Conservation (phyloP, 2,797 vertebrate genomes). For the Neosalanx taihuensis region DNA sequence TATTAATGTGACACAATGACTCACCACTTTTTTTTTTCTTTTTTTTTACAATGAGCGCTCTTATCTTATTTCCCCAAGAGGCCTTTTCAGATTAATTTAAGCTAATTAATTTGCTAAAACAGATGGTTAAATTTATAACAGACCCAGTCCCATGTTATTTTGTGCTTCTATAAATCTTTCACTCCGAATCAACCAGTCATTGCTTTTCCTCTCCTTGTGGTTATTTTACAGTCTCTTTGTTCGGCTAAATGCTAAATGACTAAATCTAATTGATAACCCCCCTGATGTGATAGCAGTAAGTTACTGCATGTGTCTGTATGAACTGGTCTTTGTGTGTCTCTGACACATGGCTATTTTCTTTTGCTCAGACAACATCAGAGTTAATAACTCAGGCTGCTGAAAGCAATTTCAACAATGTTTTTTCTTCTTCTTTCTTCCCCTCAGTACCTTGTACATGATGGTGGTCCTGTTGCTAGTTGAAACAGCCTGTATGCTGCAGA, state of each 20-base stretch:
- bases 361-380: too few species aligned
- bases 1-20: constrained; percentile 52
- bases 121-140: constrained; percentile 8
- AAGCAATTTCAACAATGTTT: not conserved
- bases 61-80: constrained; percentile 20
- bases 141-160: not conserved
- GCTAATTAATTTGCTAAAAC: constrained; percentile 33
- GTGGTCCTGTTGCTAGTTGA: too few species aligned
- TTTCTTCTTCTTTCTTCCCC: constrained; percentile 17
- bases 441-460: constrained; percentile 5
- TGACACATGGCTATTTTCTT: not conserved
- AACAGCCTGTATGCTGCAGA: not conserved
- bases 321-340: constrained; percentile 44
- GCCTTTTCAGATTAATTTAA: constrained; percentile 31
- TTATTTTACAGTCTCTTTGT: constrained; percentile 18
- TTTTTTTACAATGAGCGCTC: constrained; percentile 3
- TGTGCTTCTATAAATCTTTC: not conserved
- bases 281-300: constrained; percentile 21
- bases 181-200: not conserved
- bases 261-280: not conserved
- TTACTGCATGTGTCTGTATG: constrained; percentile 20
- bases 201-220: not conserved
- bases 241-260: too few species aligned
- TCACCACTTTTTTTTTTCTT: constrained; percentile 29
- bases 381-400: too few species aligned